phyloP scores from a whole-genome alignment of 1,140 invertebrate species.

The Cherax destructor region DNA sequence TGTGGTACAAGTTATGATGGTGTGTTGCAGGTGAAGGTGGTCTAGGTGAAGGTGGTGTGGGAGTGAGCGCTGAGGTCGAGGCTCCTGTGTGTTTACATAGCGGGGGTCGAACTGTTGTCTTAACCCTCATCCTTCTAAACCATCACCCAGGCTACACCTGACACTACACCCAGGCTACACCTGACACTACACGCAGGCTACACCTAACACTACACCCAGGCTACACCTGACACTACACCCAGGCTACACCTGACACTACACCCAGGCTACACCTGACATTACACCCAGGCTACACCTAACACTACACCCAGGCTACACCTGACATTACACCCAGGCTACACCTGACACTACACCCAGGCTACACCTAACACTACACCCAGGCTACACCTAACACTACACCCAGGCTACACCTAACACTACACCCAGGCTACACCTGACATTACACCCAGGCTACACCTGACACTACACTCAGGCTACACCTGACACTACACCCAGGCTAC shows the following conservation, averaged over 20 bases:
- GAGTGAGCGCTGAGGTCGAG: conserved; percentile 1
- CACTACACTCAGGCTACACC: too few relatives aligned
- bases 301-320: too few relatives aligned
- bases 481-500: too few relatives aligned
- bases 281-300: too few relatives aligned
- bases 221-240: background rate
- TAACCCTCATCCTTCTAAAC: conserved; percentile 22
- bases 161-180: background rate
- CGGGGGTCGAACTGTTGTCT: conserved; percentile 27
- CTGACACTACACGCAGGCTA: background rate
- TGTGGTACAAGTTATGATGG: background rate
- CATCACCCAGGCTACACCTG: conserved; percentile 8
- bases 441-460: too few relatives aligned
- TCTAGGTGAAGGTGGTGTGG: background rate
- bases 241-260: background rate
- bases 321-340: too few relatives aligned
- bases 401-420: too few relatives aligned
- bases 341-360: too few relatives aligned
- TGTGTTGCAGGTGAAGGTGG: background rate
- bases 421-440: too few relatives aligned
- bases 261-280: background rate
- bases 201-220: background rate
- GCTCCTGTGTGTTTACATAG: conserved; percentile 21
- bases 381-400: too few relatives aligned
- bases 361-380: too few relatives aligned